Conservation (phyloP, 1,140 invertebrate species). For the Druon quercuslanigerum region DNA sequence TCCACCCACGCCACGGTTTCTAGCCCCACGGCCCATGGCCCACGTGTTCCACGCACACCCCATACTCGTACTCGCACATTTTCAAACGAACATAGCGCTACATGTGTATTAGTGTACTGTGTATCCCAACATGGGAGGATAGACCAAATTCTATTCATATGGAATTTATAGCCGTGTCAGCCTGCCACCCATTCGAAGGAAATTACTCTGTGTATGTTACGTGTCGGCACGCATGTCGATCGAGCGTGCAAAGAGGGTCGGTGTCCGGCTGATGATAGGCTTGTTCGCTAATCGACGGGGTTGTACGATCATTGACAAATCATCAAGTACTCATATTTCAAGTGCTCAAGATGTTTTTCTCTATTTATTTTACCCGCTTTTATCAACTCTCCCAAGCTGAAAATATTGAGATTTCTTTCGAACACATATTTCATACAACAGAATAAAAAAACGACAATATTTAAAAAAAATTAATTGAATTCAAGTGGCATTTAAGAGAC, state of each 20-base stretch:
- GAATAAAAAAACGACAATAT: too few species aligned
- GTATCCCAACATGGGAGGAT: conserved; percentile 18
- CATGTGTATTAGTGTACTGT: conserved; percentile 40
- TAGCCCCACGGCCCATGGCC: conserved; percentile 10
- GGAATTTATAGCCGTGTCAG: conserved; percentile 40
- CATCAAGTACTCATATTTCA: not conserved
- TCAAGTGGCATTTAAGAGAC: too few species aligned
- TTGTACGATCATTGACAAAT: not conserved
- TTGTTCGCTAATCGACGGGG: conserved; percentile 5
- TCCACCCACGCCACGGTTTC: not conserved
- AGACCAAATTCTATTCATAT: conserved; percentile 57
- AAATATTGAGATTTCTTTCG: too few species aligned
- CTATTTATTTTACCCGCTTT: not conserved
- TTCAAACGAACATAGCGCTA: conserved; percentile 39
- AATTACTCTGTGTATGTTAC: conserved; percentile 53
- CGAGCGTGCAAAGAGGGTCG: conserved; percentile 45
- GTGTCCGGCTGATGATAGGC: conserved; percentile 14
- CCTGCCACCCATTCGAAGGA: conserved; percentile 46
- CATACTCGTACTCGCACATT: conserved; percentile 2
- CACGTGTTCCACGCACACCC: conserved; percentile 16
- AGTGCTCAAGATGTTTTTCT: not conserved
- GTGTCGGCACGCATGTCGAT: conserved; percentile 48
- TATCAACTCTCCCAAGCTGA: too few species aligned
- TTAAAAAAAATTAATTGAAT: too few species aligned
- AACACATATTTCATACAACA: too few species aligned